phyloP scores from a whole-genome alignment of 2,797 vertebrate species.

The Thunnus albacares region DNA sequence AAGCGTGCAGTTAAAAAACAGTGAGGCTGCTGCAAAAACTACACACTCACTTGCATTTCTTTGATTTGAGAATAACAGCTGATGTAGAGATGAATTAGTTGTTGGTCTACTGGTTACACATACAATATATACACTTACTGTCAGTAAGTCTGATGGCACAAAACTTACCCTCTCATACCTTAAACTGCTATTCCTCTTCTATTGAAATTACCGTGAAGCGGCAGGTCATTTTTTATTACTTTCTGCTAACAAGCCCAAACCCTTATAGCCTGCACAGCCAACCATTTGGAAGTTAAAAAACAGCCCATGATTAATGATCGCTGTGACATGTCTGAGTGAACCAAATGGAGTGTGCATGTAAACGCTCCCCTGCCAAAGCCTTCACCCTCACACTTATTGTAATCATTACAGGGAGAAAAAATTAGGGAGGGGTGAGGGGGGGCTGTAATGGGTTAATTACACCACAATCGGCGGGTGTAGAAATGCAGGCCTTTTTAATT shows the following conservation, averaged over 20 bases:
- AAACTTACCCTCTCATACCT: conserved; percentile 8
- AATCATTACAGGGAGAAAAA: conserved; percentile 80
- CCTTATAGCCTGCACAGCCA: conserved; percentile 23
- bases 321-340: conserved; percentile 82
- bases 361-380: conserved; percentile 76
- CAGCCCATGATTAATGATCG: conserved; percentile 82
- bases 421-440: conserved; percentile 42
- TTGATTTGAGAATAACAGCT: background rate
- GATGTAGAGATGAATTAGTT: background rate
- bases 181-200: conserved; percentile 35
- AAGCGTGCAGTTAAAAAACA: too few species aligned
- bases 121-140: background rate
- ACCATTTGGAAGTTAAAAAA: conserved; percentile 70
- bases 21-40: too few species aligned
- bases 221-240: conserved; percentile 69
- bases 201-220: conserved; percentile 52
- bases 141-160: conserved; percentile 17
- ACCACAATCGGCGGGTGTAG: conserved; percentile 71
- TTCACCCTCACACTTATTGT: conserved; percentile 84
- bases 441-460: conserved; percentile 85
- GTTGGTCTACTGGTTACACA: background rate
- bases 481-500: conserved; percentile 82
- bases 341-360: conserved; percentile 83
- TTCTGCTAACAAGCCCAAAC: conserved; percentile 71
- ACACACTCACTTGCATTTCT: too few species aligned